Conservation (phyloP, 2,888 invertebrate species). For the Perithous albicinctus region DNA sequence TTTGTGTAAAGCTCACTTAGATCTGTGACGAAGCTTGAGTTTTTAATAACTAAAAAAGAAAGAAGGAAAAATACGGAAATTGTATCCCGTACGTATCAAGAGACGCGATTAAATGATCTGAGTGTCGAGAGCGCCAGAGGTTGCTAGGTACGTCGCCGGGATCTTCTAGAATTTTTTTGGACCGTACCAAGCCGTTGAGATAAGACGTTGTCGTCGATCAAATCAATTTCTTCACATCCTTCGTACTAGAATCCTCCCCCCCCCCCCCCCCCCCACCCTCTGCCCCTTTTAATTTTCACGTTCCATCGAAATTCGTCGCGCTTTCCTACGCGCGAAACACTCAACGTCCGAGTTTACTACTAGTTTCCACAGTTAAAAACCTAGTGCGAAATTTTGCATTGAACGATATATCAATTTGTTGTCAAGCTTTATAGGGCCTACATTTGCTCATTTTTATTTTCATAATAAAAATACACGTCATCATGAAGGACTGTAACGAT, state of each 20-base stretch:
- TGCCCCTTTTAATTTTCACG: conserved; percentile 31
- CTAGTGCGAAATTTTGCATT: conserved; percentile 62
- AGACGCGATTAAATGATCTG: conserved; percentile 59
- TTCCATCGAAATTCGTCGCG: conserved; percentile 48
- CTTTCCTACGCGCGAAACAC: conserved; percentile 55
- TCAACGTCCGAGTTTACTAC: conserved; percentile 51
- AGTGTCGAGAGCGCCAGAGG: conserved; percentile 31
- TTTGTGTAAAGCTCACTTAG: conserved; percentile 26
- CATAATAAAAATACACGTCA: conserved; percentile 70
- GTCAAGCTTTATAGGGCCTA: conserved; percentile 73
- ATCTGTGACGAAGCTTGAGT: conserved; percentile 27
- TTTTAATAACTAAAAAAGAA: conserved; percentile 58
- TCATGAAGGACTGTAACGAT: conserved; percentile 63
- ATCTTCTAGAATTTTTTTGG: conserved; percentile 1
- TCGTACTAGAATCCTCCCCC: conserved; percentile 43
- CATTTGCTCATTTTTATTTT: conserved; percentile 74
- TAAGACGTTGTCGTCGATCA: conserved; percentile 16
- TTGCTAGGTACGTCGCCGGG: not conserved
- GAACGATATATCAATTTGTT: conserved; percentile 64
- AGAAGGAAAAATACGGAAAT: conserved; percentile 60
- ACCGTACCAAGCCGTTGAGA: conserved; percentile 5
- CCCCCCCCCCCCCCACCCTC: conserved; percentile 2
- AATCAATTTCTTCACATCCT: conserved; percentile 52
- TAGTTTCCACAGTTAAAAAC: conserved; percentile 53
- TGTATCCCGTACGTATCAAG: conserved; percentile 72